Evolutionary conservation across 1,140 invertebrate species (phyloP).

Genomic region (Apocrypta bakeri): DNA sequence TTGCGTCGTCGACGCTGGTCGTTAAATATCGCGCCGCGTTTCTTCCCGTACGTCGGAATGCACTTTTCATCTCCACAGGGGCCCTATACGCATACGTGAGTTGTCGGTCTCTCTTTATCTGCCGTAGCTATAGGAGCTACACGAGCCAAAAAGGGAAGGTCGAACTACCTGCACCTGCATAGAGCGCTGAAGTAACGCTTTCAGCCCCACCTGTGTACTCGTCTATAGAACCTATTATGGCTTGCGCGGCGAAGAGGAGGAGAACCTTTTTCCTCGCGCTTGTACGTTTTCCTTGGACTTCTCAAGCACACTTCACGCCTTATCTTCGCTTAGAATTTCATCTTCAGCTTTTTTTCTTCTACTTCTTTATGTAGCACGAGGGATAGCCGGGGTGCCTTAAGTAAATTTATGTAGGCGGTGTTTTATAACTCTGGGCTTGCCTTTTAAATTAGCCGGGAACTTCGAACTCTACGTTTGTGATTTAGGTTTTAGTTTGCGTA

Average conservation of each 20-base stretch:
- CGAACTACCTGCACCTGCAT: not conserved
- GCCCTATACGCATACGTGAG: not conserved
- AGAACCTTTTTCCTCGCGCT: not conserved
- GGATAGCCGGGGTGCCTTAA: not conserved
- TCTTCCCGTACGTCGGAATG: not conserved
- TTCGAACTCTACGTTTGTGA: not conserved
- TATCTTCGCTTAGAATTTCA: not conserved
- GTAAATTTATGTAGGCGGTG: conserved; percentile 31
- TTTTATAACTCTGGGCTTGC: not conserved
- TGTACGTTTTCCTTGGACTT: conserved; percentile 1
- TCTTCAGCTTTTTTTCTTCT: not conserved
- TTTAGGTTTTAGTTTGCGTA: not conserved
- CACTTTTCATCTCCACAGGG: conserved; percentile 1
- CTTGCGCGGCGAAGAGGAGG: not conserved
- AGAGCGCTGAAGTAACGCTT: not conserved
- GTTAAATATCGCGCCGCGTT: conserved; percentile 1
- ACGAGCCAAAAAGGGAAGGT: not conserved
- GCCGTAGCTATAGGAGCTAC: not conserved
- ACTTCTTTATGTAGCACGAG: not conserved
- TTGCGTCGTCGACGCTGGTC: not conserved
- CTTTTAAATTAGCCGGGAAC: conserved; percentile 16
- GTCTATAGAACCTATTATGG: not conserved
- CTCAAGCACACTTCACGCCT: not conserved
- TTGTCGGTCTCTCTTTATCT: not conserved
- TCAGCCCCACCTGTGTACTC: not conserved